Percentiles rank a stretch among this genome's conserved stretches.
Evolutionary conservation across 2,797 vertebrate species (phyloP).

Genomic region (Melanotaenia trifasciata): DNA sequence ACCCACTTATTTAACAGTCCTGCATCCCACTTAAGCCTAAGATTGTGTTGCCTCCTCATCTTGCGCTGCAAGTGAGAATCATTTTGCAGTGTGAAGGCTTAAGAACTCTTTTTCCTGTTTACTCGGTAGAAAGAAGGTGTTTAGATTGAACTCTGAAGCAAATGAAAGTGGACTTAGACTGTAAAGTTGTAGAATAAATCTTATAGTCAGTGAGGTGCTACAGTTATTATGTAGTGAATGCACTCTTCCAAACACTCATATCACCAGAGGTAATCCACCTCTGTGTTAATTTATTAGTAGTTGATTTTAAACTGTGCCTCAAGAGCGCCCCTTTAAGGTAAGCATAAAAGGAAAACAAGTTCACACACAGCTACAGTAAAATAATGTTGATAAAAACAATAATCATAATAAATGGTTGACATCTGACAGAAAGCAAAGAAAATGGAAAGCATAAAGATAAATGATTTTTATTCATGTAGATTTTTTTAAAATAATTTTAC

Average conservation of each 20-base stretch:
- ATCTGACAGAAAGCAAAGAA: neutral
- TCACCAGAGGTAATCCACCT: neutral
- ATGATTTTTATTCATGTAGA: neutral
- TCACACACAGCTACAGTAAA: neutral
- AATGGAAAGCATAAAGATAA: neutral
- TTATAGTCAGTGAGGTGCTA: constrained; percentile 4
- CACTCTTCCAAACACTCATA: neutral
- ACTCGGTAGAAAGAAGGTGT: neutral
- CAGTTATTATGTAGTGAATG: neutral
- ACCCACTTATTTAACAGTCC: constrained; percentile 58
- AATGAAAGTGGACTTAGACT: neutral
- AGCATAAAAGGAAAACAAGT: constrained; percentile 3
- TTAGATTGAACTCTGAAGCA: constrained; percentile 11
- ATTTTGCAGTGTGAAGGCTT: constrained; percentile 31
- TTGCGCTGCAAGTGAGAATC: constrained; percentile 55
- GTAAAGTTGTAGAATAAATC: neutral
- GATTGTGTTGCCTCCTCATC: constrained; percentile 59
- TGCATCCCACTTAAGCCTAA: constrained; percentile 67
- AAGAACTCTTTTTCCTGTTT: constrained; percentile 43
- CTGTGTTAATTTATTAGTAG: neutral
- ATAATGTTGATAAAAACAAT: neutral
- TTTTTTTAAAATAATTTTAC: constrained; percentile 24
- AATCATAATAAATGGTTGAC: neutral
- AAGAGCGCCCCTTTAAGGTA: constrained; percentile 49
- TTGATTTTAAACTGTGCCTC: constrained; percentile 7